A percentile compares a stretch with the other conserved stretches of the same genome.
These are phyloP conservation scores for Drosophila setosimentum DNA, from an alignment of 2,888 invertebrate species.

Conservation along the genomic window DNA sequence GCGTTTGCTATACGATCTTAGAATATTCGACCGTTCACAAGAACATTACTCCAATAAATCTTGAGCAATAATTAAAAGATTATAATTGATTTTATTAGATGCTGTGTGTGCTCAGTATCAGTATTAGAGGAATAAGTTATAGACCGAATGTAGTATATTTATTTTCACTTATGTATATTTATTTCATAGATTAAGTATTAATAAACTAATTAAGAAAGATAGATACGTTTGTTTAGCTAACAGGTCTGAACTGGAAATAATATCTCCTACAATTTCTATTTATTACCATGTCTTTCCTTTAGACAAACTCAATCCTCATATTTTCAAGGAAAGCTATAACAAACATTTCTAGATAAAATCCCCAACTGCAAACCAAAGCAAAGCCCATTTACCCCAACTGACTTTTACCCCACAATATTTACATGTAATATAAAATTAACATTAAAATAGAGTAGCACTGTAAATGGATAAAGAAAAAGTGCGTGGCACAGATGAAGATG, in stretches of 20 bases:
- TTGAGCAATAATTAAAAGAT: too few relatives aligned
- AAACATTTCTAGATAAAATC: neutral
- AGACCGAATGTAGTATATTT: too few relatives aligned
- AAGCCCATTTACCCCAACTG: neutral
- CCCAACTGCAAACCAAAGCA: neutral
- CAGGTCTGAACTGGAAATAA: neutral
- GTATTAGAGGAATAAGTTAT: too few relatives aligned
- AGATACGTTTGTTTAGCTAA: neutral
- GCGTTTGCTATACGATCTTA: too few relatives aligned
- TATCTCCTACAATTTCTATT: neutral
- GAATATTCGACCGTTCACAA: too few relatives aligned
- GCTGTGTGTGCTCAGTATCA: too few relatives aligned
- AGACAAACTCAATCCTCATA: neutral
- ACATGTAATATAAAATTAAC: conserved; percentile 78
- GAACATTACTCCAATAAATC: neutral
- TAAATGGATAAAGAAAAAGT: conserved; percentile 65
- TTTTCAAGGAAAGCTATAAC: too few relatives aligned
- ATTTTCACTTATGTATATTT: neutral
- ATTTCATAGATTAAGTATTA: neutral
- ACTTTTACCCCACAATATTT: conserved; percentile 55
- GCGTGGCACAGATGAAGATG: conserved; percentile 66
- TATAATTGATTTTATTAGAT: too few relatives aligned
- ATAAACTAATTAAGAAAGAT: neutral
- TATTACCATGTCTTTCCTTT: neutral
- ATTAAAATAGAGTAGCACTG: conserved; percentile 29